These are phyloP conservation scores for Bilobella aurantiaca DNA, from an alignment of 1,140 invertebrate species.

Conservation along the genomic window DNA sequence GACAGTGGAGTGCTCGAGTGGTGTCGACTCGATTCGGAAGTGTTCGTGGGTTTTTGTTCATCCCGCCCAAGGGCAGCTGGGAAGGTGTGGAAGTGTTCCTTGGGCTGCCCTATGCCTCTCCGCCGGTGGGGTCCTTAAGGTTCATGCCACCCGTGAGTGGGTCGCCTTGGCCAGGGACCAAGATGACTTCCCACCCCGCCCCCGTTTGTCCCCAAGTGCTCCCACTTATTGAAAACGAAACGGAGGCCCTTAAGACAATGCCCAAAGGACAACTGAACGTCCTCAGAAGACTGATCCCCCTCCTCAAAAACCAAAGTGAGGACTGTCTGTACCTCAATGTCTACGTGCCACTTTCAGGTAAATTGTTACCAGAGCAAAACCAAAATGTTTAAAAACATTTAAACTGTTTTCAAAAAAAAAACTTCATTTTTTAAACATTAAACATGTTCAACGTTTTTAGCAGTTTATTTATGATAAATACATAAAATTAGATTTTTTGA, in stretches of 20 bases:
- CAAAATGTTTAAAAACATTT: too few species aligned
- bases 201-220: constrained; percentile 84
- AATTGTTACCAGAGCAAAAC: too few species aligned
- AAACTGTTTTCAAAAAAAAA: too few species aligned
- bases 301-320: constrained; percentile 81
- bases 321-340: constrained; percentile 96
- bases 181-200: constrained; percentile 71
- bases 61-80: constrained; percentile 19
- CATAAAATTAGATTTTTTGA: too few species aligned
- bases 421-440: too few species aligned
- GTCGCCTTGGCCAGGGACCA: constrained; percentile 76
- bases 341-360: constrained; percentile 88
- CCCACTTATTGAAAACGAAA: constrained; percentile 63
- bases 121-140: constrained; percentile 73
- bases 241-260: constrained; percentile 66
- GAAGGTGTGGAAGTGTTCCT: constrained; percentile 73
- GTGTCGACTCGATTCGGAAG: constrained; percentile 28
- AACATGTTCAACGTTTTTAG: too few species aligned
- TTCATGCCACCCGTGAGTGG: constrained; percentile 91
- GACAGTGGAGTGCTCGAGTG: constrained; percentile 30
- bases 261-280: constrained; percentile 76
- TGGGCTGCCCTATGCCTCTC: constrained; percentile 88
- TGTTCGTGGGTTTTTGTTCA: constrained; percentile 26
- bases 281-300: constrained; percentile 70
- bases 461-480: too few species aligned